phyloP scores from a whole-genome alignment of 2,888 invertebrate genomes.

The Drosophila stalkeri region DNA sequence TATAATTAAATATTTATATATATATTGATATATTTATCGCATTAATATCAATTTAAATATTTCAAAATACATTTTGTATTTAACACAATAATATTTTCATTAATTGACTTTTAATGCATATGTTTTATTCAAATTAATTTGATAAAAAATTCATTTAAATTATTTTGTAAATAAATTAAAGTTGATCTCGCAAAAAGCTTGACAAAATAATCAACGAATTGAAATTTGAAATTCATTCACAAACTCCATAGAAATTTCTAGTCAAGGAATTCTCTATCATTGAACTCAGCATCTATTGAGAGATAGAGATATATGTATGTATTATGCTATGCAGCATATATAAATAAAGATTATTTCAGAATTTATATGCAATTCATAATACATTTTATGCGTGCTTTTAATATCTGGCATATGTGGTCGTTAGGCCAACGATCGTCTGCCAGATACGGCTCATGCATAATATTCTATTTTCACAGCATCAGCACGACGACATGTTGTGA shows the following conservation, averaged over 20 bases:
- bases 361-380: slow-evolving; percentile 42
- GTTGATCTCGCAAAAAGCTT: neutral
- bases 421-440: slow-evolving; percentile 10
- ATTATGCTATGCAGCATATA: neutral
- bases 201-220: neutral
- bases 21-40: neutral
- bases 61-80: too few relatives aligned
- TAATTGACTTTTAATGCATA: neutral
- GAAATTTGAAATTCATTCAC: slow-evolving; percentile 8
- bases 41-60: neutral
- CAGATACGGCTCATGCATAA: slow-evolving; percentile 24
- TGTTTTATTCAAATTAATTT: neutral
- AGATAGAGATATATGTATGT: neutral
- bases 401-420: slow-evolving; percentile 18
- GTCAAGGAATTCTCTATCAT: neutral
- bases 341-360: slow-evolving; percentile 16
- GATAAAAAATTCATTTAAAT: neutral
- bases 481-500: neutral
- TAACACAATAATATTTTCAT: neutral
- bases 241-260: neutral
- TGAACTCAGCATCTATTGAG: neutral
- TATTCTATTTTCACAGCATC: slow-evolving; percentile 4
- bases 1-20: neutral
- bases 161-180: neutral
- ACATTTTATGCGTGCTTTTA: slow-evolving; percentile 39